Evolutionary conservation across 30 jellyfish, hydroid and myxozoan species (phyloP).

Genomic region (Nemopilema nomurai): DNA sequence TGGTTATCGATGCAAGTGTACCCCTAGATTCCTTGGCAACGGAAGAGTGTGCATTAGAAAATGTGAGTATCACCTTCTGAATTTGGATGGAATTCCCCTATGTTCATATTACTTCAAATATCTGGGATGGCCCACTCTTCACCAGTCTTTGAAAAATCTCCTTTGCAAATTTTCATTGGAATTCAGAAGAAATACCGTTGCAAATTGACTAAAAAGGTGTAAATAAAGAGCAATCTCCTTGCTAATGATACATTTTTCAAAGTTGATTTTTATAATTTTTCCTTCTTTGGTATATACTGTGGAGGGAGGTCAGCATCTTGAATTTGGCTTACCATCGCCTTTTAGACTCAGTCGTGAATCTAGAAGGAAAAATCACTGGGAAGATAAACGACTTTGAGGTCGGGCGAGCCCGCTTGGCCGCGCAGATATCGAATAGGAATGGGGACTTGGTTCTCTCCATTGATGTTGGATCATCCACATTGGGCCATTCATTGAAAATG

Average conservation of each 20-base stretch:
- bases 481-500: constrained; percentile 68
- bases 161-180: too few relatives aligned
- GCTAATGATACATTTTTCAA: too few relatives aligned
- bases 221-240: too few relatives aligned
- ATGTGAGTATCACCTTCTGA: constrained; percentile 24
- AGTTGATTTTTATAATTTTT: too few relatives aligned
- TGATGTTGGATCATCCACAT: constrained; percentile 16
- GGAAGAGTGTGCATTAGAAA: constrained; percentile 57
- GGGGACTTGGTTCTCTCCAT: constrained; percentile 55
- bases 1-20: constrained; percentile 58
- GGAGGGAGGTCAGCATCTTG: too few relatives aligned
- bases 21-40: constrained; percentile 45
- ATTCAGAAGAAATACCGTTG: too few relatives aligned
- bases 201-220: too few relatives aligned
- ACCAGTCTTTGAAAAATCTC: too few relatives aligned
- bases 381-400: constrained; percentile 28
- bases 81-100: too few relatives aligned
- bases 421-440: constrained; percentile 4
- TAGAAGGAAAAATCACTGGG: constrained; percentile 66
- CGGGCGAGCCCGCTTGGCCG: constrained; percentile 42
- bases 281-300: too few relatives aligned
- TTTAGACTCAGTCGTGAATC: constrained; percentile 28
- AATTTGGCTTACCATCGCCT: too few relatives aligned
- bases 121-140: not conserved
- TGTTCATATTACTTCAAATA: too few relatives aligned